A percentile compares a stretch with the other conserved stretches of the same genome.
Evolutionary conservation across 1,140 invertebrate genomes (phyloP).

Genomic region (Trachymyrmex septentrionalis): DNA sequence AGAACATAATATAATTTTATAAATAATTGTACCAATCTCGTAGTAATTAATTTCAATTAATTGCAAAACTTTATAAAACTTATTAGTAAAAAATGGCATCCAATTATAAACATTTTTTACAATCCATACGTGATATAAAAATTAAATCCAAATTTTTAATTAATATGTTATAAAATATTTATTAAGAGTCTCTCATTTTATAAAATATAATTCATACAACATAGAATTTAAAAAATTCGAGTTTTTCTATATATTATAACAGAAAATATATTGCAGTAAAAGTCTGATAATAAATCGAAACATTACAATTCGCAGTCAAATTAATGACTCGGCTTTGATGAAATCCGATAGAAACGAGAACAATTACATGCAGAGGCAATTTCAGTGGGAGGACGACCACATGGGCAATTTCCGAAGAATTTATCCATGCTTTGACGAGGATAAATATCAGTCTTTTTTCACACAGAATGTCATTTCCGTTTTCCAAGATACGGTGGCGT

Average conservation of each 20-base stretch:
- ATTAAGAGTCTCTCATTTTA: background rate
- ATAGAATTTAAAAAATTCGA: background rate
- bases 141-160: slow-evolving; percentile 1
- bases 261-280: background rate
- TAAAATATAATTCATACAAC: background rate
- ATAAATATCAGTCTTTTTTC: slow-evolving; percentile 91
- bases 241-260: background rate
- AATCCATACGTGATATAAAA: background rate
- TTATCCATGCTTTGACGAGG: slow-evolving; percentile 76
- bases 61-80: background rate
- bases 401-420: slow-evolving; percentile 88
- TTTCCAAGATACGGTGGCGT: slow-evolving; percentile 93
- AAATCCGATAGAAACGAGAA: slow-evolving; percentile 76
- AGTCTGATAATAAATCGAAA: slow-evolving; percentile 9
- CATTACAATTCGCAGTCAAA: slow-evolving; percentile 23
- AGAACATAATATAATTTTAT: background rate
- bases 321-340: slow-evolving; percentile 60
- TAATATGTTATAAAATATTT: background rate
- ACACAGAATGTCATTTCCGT: slow-evolving; percentile 91
- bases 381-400: slow-evolving; percentile 92
- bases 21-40: background rate
- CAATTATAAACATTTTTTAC: background rate
- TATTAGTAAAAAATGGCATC: background rate
- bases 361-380: slow-evolving; percentile 87
- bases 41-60: background rate